These are phyloP conservation scores for Tricholauxania praeusta DNA, from an alignment of 2,888 invertebrate genomes.

Conservation along the genomic window DNA sequence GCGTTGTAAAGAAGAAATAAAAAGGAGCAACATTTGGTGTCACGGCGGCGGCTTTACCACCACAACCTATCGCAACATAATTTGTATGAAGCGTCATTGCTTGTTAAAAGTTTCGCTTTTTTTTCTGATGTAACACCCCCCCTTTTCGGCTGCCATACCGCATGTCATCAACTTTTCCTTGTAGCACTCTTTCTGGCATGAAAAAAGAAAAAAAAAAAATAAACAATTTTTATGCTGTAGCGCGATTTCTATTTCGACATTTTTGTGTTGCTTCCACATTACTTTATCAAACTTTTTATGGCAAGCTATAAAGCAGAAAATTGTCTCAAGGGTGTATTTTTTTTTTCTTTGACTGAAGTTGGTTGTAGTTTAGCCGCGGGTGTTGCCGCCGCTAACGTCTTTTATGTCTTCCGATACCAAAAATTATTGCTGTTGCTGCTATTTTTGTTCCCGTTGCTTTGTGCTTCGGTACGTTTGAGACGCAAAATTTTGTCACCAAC, in stretches of 20 bases:
- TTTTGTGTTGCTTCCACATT: conserved; percentile 23
- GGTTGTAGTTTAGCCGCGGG: conserved; percentile 18
- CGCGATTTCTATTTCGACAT: conserved; percentile 21
- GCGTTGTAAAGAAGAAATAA: not conserved
- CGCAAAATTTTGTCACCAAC: too few relatives aligned
- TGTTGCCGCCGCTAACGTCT: conserved; percentile 1
- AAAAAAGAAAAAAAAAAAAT: not conserved
- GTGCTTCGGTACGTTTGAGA: too few relatives aligned
- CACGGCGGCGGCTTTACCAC: conserved; percentile 34
- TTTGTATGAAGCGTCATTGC: conserved; percentile 54
- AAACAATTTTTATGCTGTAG: conserved; percentile 27
- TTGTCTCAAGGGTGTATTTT: conserved; percentile 58
- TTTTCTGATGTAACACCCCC: not conserved
- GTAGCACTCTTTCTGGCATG: too few relatives aligned
- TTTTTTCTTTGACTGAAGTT: conserved; percentile 17
- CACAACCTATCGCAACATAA: conserved; percentile 65
- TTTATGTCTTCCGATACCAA: not conserved
- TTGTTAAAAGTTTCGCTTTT: conserved; percentile 19
- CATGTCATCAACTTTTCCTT: too few relatives aligned
- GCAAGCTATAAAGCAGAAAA: conserved; percentile 45
- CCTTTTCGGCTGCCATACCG: not conserved
- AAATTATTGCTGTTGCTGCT: not conserved
- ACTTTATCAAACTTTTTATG: conserved; percentile 39
- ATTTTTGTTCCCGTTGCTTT: too few relatives aligned
- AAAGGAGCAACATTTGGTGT: not conserved